Conservation (phyloP, 2,113 vertebrate species). For the Acinonyx jubatus region DNA sequence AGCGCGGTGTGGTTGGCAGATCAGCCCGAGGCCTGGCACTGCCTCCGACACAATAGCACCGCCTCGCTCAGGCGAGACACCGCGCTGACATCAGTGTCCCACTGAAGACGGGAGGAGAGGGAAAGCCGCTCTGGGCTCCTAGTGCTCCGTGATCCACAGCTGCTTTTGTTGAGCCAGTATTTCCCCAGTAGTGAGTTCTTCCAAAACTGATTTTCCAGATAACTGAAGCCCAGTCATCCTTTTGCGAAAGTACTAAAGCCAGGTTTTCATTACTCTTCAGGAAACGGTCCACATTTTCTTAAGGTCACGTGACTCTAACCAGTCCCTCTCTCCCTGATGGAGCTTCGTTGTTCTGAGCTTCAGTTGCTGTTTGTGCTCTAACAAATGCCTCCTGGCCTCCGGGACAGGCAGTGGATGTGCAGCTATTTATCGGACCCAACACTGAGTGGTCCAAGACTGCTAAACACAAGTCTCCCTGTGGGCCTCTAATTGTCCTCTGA, state of each 20-base stretch:
- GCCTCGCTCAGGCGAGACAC: too few relatives aligned
- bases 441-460: neutral
- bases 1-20: neutral
- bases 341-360: neutral
- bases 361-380: neutral
- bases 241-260: neutral
- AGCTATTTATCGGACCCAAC: neutral
- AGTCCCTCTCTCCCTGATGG: neutral
- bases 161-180: neutral
- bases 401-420: neutral
- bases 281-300: neutral
- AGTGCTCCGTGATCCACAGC: neutral
- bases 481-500: neutral
- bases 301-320: neutral
- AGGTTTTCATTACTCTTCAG: neutral
- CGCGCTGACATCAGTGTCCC: neutral
- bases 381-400: neutral
- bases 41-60: accelerated
- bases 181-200: neutral
- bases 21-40: neutral
- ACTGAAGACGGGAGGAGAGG: accelerated
- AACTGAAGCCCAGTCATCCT: neutral
- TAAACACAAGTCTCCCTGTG: neutral
- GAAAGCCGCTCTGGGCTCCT: neutral
- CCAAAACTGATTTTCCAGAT: neutral